Evolutionary conservation across 2,888 invertebrate genomes (phyloP).

Genomic region (Podabrus alpinus): DNA sequence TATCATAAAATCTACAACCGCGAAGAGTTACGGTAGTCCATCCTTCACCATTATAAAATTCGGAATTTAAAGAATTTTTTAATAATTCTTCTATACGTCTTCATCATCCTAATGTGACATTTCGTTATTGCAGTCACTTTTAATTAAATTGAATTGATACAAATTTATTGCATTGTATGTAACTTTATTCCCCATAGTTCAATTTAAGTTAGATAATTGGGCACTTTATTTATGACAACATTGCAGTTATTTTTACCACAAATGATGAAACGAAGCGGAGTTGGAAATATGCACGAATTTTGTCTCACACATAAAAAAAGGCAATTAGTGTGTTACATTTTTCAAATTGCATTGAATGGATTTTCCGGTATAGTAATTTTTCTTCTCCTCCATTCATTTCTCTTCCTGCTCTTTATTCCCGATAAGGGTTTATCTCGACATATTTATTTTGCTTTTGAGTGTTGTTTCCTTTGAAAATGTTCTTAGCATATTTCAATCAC

Average conservation of each 20-base stretch:
- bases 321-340: background rate
- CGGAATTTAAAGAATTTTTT: background rate
- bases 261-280: background rate
- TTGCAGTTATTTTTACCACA: background rate
- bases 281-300: background rate
- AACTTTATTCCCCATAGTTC: constrained; percentile 6
- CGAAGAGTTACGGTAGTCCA: background rate
- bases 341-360: background rate
- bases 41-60: background rate
- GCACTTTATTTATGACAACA: background rate
- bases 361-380: background rate
- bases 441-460: background rate
- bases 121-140: background rate
- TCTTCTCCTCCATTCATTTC: background rate
- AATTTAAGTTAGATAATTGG: constrained; percentile 3
- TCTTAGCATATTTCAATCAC: background rate
- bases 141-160: constrained; percentile 14
- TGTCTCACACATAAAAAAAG: background rate
- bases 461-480: background rate
- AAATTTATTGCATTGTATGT: constrained; percentile 9
- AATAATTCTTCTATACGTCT: background rate
- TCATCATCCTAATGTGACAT: background rate
- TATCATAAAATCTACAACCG: background rate
- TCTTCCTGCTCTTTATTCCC: background rate
- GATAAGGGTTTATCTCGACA: background rate